Evolutionary conservation across 2,888 invertebrate genomes (phyloP), one percentile per base, ranked within the genome.

Genomic region (Ptilodon capucinus): DNA sequence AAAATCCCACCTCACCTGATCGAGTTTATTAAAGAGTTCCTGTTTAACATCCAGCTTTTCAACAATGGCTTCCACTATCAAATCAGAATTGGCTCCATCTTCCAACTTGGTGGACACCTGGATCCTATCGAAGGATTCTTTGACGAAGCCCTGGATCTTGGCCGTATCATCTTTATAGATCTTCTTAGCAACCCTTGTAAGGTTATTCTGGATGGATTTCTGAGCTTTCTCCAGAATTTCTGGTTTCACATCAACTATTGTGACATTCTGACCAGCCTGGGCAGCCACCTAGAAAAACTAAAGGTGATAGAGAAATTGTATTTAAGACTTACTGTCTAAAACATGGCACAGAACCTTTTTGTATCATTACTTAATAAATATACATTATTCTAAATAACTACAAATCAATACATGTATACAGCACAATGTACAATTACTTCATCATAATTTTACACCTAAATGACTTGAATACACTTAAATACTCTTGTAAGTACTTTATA

Each of bases 21-120:
- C 97, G 32, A 97, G 86, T 51, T 91, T 89, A 46, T 92, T 91
- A 73, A 97, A 97, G 2, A 97, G 83, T 64, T 95, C 93, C 74
- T 95, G 95, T 79, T 96, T 96, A 0, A 94, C 81, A 42, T 93
- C 93, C 50, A 97, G 85, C 72, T 97, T 97, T 80, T 97, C 97
- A 7, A 97, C 94, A 71, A 97, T 95, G 7, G 97, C 97, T 85
- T 97, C 97, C 11, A 97, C 93, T 2, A 97, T 95, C 47, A 97
- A 80, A 81, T 97, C 92, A 1, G 46, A 53, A 41, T 60, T 46
- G 38, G 48, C 58, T 1, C 67, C 65, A 47, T 90, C 92, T 1
- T 84, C 83, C 0, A 94, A 77, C 71, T 94, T 92, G 0, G 94
- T 93, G 0, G 93, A 90, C 1, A 92, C 92, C 53, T 91, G 92